These are phyloP conservation scores for Acheta domesticus DNA, from an alignment of 2,888 invertebrate genomes.

Conservation along the genomic window DNA sequence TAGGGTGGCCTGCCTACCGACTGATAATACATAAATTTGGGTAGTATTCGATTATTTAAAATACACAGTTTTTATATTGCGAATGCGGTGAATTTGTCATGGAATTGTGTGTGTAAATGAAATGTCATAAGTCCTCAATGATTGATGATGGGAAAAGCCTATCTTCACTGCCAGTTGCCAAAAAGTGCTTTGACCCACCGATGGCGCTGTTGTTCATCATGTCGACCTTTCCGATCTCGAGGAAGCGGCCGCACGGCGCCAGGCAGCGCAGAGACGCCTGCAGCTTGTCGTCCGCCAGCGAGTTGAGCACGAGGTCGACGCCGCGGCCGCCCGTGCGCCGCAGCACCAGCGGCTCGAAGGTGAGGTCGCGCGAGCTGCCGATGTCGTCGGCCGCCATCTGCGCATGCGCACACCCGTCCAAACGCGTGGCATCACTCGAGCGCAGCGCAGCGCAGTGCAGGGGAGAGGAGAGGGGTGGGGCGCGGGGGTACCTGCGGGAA, in stretches of 20 bases:
- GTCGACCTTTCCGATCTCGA: conserved; percentile 86
- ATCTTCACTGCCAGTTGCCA: no score
- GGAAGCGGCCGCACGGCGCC: conserved; percentile 62
- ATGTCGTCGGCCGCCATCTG: neutral
- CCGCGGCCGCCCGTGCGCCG: conserved; percentile 77
- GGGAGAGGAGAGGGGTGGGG: no score
- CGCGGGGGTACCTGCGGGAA: neutral
- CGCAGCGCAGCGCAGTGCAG: no score
- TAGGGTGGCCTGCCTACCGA: no score
- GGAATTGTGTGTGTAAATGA: neutral
- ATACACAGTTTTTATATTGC: no score
- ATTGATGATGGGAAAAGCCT: no score
- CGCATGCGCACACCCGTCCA: no score
- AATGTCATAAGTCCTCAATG: no score
- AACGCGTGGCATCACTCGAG: no score
- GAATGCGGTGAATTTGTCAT: neutral
- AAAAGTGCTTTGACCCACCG: conserved; percentile 39
- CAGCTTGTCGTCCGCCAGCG: conserved; percentile 87
- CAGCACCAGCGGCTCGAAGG: conserved; percentile 80
- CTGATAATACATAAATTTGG: no score
- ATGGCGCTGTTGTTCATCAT: conserved; percentile 65
- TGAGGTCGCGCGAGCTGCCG: conserved; percentile 47
- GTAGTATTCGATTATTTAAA: no score
- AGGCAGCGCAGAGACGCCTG: conserved; percentile 64
- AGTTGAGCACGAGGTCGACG: conserved; percentile 90